phyloP scores from a whole-genome alignment of 2,797 vertebrate genomes.

The Catostomus latipinnis region DNA sequence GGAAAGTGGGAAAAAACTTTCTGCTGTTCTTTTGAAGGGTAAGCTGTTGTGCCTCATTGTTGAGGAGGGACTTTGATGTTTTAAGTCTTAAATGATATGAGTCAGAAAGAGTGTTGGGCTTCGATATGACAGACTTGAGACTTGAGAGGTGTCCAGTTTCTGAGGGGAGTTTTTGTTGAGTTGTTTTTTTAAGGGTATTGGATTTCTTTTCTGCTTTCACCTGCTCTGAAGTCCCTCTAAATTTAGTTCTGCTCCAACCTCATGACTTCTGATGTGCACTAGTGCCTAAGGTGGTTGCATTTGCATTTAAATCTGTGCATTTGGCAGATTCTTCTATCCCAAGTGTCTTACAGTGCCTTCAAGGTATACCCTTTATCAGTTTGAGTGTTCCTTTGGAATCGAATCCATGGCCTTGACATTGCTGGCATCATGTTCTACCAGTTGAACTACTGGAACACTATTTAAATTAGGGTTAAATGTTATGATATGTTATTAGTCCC shows the following conservation, averaged over 20 bases:
- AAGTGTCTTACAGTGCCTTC: too few relatives aligned
- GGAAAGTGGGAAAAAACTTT: conserved; percentile 60
- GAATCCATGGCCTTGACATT: too few relatives aligned
- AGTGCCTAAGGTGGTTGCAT: background rate
- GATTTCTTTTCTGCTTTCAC: conserved; percentile 52
- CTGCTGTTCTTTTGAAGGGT: conserved; percentile 82
- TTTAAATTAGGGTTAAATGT: too few relatives aligned
- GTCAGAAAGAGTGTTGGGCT: conserved; percentile 72
- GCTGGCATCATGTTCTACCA: too few relatives aligned
- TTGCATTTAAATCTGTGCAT: background rate
- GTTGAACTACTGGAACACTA: too few relatives aligned
- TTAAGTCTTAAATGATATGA: conserved; percentile 82
- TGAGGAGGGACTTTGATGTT: conserved; percentile 79
- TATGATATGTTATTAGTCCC: too few relatives aligned
- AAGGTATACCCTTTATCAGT: too few relatives aligned
- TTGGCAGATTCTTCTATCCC: too few relatives aligned
- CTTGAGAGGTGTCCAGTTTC: conserved; percentile 52
- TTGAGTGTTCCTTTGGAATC: too few relatives aligned
- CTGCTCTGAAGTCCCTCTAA: conserved; percentile 42
- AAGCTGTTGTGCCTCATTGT: conserved; percentile 74
- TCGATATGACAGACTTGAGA: conserved; percentile 70
- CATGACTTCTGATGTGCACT: background rate
- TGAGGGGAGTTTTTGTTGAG: conserved; percentile 46
- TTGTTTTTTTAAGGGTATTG: conserved; percentile 36
- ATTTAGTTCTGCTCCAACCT: background rate